Base-by-base conservation (phyloP, 2,797 vertebrate genomes). In the Adelosebastes latens region DNA sequence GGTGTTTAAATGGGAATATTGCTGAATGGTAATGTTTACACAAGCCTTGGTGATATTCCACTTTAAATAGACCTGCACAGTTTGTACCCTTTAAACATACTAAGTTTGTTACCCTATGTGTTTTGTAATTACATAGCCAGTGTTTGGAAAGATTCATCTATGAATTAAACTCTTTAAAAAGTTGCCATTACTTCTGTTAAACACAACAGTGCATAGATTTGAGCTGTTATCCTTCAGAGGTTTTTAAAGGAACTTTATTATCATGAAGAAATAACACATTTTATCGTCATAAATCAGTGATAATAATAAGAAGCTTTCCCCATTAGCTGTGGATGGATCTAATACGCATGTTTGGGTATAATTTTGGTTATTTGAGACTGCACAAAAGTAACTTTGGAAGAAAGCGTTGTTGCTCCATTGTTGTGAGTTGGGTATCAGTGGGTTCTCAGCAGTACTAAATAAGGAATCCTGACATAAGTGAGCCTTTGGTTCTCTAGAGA, bases 371-470 rank as follows among this genome's bases (percentile, higher is more conserved):
- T 14, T 32, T 66, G 3, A 42, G 32, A 6, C 5, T 20, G 25
- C 42, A 73, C 36, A 36, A 68, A 75, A 49, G 55, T 62, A 39
- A 36, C 80, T 85, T 73, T 81, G 6, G 11, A 79, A 87, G 82
- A 90, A 89, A 70, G 10, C 2, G 0, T 36, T 27, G 74, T 80
- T 9, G 13, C 64, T 20, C 12, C 73, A 8, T 11, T 87, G 81
- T 83, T 81, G 0, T 74, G 84, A 82, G 74, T 65, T 87, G 60
- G 71, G 12, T 71, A 31, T 72, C 13, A 8, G 59, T 32, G 62
- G 69, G n/a, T 81, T 82, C 18, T 32, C 20, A 42, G 79, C 31
- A 3, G 24, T n/a, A 63, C 29, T 76, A 88, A 91, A 93, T 90
- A 81, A 75, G 84, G 87, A 80, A 76, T 81, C 9, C 52, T 46